phyloP scores from a whole-genome alignment of 2,888 invertebrate species.

The Thymelicus lineola region DNA sequence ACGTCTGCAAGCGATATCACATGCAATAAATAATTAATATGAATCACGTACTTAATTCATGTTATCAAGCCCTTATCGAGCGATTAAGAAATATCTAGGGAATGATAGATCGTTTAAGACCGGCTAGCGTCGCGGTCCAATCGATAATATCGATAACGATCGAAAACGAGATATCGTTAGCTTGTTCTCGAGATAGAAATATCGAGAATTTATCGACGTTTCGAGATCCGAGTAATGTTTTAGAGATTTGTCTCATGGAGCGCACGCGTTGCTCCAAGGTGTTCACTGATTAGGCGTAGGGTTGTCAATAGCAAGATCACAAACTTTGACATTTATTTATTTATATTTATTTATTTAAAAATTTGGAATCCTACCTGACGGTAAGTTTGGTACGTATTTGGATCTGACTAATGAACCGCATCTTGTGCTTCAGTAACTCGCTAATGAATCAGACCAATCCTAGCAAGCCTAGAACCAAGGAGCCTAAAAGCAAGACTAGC shows the following conservation, averaged over 20 bases:
- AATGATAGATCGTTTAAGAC: constrained; percentile 40
- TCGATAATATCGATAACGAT: constrained; percentile 61
- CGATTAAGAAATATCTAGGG: constrained; percentile 34
- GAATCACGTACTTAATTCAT: constrained; percentile 13
- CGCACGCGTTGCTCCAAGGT: constrained; percentile 12
- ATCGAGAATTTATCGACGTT: constrained; percentile 35
- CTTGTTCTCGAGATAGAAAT: constrained; percentile 36
- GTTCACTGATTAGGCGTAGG: constrained; percentile 17
- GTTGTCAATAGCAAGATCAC: background rate
- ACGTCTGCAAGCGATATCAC: constrained; percentile 1
- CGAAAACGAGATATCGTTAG: constrained; percentile 45
- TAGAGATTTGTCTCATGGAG: constrained; percentile 30
- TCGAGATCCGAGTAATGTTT: constrained; percentile 31
- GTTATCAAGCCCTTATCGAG: constrained; percentile 31
- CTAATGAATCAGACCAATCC: too few relatives aligned
- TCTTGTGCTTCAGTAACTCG: too few relatives aligned
- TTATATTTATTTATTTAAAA: too few relatives aligned
- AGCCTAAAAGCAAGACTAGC: too few relatives aligned
- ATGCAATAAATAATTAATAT: constrained; percentile 16
- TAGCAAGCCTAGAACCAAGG: too few relatives aligned
- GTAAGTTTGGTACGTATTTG: too few relatives aligned
- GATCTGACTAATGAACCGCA: too few relatives aligned
- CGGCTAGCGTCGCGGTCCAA: constrained; percentile 47
- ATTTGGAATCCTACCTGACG: too few relatives aligned
- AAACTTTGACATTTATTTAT: too few relatives aligned